These are phyloP conservation scores for Helostoma temminkii DNA, from an alignment of 2,797 vertebrate genomes.

Conservation along the genomic window DNA sequence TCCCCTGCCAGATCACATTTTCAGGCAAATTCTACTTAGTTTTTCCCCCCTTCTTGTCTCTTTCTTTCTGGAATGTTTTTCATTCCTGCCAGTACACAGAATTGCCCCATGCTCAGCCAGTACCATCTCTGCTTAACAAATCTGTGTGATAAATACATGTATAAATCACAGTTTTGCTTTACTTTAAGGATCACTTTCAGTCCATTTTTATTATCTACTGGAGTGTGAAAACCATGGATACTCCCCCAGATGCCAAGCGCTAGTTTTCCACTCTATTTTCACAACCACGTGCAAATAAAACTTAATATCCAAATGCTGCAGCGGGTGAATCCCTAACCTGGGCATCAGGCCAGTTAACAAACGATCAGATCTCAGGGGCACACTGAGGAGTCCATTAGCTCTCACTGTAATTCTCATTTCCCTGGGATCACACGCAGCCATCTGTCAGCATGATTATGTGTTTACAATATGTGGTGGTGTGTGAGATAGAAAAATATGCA, in stretches of 20 bases:
- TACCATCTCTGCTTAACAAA: slow-evolving; percentile 64
- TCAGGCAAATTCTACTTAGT: slow-evolving; percentile 18
- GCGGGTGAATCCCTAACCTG: slow-evolving; percentile 31
- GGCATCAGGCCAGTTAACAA: slow-evolving; percentile 41
- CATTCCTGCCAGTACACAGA: slow-evolving; percentile 67
- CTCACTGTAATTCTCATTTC: slow-evolving; percentile 48
- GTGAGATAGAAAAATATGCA: no score
- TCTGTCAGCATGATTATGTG: slow-evolving; percentile 16
- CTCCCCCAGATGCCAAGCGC: background rate
- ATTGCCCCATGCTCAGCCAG: slow-evolving; percentile 62
- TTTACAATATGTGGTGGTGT: background rate
- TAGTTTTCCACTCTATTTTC: slow-evolving; percentile 34
- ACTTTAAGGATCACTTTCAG: background rate
- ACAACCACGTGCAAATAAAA: slow-evolving; percentile 47
- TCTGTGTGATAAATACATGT: slow-evolving; percentile 68
- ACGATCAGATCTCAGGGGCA: slow-evolving; percentile 26
- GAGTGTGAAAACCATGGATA: slow-evolving; percentile 2
- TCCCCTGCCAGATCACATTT: background rate
- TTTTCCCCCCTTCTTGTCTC: slow-evolving; percentile 43
- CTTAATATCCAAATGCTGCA: slow-evolving; percentile 43
- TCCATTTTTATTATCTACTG: background rate
- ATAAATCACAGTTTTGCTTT: slow-evolving; percentile 72
- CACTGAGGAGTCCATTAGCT: slow-evolving; percentile 13
- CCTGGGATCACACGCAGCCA: slow-evolving; percentile 7
- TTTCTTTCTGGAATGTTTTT: slow-evolving; percentile 43